Evolutionary conservation across 1,140 invertebrate genomes (phyloP), one percentile per base, ranked within the genome.

Genomic region (Drosophila ficusphila): DNA sequence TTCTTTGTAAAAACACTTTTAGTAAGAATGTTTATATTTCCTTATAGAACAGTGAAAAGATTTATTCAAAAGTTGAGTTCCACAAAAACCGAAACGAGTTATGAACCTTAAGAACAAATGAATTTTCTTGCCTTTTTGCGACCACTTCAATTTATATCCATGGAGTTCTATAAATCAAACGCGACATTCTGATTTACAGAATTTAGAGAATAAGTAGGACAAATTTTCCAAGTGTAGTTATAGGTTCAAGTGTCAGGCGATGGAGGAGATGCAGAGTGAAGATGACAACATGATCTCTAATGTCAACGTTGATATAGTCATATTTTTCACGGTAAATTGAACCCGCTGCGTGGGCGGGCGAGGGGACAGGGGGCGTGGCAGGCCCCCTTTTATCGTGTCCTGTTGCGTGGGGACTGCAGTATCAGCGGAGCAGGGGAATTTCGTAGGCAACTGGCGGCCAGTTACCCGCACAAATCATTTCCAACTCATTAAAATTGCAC

Each of bases 401-500:
- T 81, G 78, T 71, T 77, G 62, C 64, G 48, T 65, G 60, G 60
- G 54, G 56, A 64, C 21, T 64, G 64, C 61, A 52, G 36, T 61
- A 67, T 42, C 61, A 42, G 36, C 64, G 12, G 41, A 2, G 25
- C 16, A 19, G 3, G 19, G 2, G 16, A 41, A 41, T 51, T 60
- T 41, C 48, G 29, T 14, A 56, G 70, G 29, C 44, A 49, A 52
- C 39, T 38, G 46, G 29, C 44, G 52, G 75, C 70, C 76, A 79
- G 76, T 81, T 83, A 83, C 69, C 79, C 79, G 56, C 71, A 81
- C 82, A 86, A 86, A 89, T 86, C 82, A 86, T 88, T 86, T 86
- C 82, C 82, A 89, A 86, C 82, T 86, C 82, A 86, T 86, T 86
- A 86, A 86, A 86, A 86, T 82, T 88, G 82, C 81, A 81, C 76